These are phyloP conservation scores for Herpetotheres cachinnans DNA, from an alignment of 2,113 vertebrate species.

Conservation along the genomic window DNA sequence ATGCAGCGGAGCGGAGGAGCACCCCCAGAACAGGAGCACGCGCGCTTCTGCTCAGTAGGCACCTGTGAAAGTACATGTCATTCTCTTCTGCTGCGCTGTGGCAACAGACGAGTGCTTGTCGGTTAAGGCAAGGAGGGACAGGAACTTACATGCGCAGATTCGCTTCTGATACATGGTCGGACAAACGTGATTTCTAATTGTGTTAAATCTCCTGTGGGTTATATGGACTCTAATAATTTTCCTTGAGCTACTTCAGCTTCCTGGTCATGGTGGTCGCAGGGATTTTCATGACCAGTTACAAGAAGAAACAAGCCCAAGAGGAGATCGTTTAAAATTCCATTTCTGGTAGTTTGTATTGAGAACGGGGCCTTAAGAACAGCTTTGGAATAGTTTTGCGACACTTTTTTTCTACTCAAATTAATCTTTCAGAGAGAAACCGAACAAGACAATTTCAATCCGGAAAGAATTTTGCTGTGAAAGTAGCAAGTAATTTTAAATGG, in stretches of 20 bases:
- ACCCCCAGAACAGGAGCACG: neutral
- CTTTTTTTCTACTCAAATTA: neutral
- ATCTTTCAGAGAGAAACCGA: neutral
- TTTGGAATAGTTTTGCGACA: neutral
- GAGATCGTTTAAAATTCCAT: neutral
- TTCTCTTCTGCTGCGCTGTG: neutral
- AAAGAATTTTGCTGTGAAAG: neutral
- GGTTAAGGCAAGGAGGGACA: neutral
- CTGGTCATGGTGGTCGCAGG: neutral
- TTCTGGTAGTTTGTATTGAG: neutral
- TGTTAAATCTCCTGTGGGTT: neutral
- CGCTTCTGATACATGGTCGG: neutral
- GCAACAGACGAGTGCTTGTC: neutral
- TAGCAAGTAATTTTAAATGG: neutral
- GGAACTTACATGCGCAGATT: neutral
- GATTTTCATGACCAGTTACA: neutral
- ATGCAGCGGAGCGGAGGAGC: neutral
- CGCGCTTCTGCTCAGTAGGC: neutral
- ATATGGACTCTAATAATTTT: neutral
- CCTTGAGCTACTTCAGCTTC: neutral
- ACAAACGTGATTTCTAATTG: neutral
- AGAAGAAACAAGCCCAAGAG: neutral
- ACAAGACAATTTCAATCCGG: neutral
- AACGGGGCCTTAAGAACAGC: neutral
- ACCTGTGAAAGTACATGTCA: accelerated